A percentile compares a stretch with the other conserved stretches of the same genome.
These are phyloP conservation scores for Odobenus rosmarus DNA, from an alignment of 2,113 vertebrate species.

Conservation along the genomic window DNA sequence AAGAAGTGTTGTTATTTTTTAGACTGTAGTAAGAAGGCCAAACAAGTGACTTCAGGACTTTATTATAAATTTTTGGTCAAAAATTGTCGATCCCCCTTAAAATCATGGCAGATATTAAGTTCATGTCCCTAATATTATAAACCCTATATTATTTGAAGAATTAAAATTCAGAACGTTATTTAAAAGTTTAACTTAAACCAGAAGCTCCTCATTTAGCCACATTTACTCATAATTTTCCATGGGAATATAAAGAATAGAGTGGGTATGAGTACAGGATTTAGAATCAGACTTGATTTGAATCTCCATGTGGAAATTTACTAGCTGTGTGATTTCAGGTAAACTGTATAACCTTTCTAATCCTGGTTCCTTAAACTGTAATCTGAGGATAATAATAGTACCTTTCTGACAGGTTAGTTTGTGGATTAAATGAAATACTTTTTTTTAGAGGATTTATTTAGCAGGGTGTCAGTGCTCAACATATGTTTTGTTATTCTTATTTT, in stretches of 20 bases:
- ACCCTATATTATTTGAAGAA: constrained; percentile 49
- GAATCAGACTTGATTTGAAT: constrained; percentile 40
- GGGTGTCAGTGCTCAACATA: not conserved
- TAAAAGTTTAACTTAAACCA: constrained; percentile 53
- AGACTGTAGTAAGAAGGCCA: not conserved
- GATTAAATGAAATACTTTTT: constrained; percentile 50
- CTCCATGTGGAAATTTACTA: constrained; percentile 26
- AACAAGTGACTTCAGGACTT: not conserved
- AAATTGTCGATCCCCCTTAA: constrained; percentile 6
- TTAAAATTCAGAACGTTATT: constrained; percentile 56
- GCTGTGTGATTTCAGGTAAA: constrained; percentile 37
- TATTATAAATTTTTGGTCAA: not conserved
- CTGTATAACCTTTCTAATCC: constrained; percentile 10
- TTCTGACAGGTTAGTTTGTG: not conserved
- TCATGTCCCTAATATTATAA: constrained; percentile 27
- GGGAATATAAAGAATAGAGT: constrained; percentile 28
- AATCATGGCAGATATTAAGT: constrained; percentile 33
- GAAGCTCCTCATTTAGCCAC: not conserved
- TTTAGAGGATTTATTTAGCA: not conserved
- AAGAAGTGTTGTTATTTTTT: not conserved
- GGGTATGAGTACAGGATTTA: not conserved
- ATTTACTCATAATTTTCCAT: constrained; percentile 48
- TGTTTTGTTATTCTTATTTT: not conserved
- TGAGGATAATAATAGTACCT: not conserved
- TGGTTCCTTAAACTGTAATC: constrained; percentile 26